Evolutionary conservation across 2,113 vertebrate species (phyloP), one percentile per base, ranked within the genome.

Genomic region (Myotis yumanensis): DNA sequence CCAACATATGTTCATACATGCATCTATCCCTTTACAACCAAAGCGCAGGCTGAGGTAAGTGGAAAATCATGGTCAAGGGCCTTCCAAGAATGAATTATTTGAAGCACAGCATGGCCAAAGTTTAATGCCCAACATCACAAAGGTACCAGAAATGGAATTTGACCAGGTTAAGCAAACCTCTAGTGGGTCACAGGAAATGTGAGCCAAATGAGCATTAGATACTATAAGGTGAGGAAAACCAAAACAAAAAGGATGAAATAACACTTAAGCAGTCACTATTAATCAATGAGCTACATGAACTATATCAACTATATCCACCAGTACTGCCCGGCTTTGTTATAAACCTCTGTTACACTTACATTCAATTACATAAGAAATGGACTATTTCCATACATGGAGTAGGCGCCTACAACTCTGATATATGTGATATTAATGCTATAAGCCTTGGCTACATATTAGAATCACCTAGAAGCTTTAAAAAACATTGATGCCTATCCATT

Each of bases 101-200:
- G 69, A 96, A 96, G 71, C 43, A 75, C 5, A 4, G 85, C 43
- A 91, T 32, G 93, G 92, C 30, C 59, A 57, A 22, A 81, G 54
- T 68, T 90, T 51, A 90, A 57, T 0, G 0, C 32, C 59, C 68
- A 93, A 76, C 23, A 87, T n/a, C 92, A 87, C 89, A 91, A 87
- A 77, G 89, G 28, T 54, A 71, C 84, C 79, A 79, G 81, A 96
- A 93, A 88, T 2, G 37, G 88, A 96, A 87, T 95, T 28, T 89
- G 75, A 95, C 94, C 96, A 95, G 92, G 94, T 96, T 96, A 97
- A 93, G 64, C 69, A 96, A 97, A 96, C 43, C 62, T 54, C 62
- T 82, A 52, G 75, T 83, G 57, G 93, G 73, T 89, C 73, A 89
- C 0, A 86, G 83, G 89, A 95, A 97, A 96, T 68, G 71, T 57